These are phyloP conservation scores for Prinia subflava DNA, from an alignment of 2,113 vertebrate genomes.

Conservation along the genomic window DNA sequence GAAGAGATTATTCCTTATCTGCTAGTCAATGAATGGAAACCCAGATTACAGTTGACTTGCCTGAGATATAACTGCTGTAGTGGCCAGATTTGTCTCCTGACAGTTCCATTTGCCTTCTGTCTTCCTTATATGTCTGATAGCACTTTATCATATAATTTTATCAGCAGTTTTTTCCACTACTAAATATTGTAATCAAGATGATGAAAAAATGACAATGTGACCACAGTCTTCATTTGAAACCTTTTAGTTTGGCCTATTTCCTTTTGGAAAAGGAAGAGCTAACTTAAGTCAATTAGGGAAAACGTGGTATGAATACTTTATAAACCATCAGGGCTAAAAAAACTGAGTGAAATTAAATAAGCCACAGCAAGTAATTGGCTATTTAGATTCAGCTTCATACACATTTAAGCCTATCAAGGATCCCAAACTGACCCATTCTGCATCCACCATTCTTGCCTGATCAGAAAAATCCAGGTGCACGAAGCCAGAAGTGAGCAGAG, in stretches of 20 bases:
- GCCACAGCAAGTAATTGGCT: background rate
- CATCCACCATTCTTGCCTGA: background rate
- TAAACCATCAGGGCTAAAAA: background rate
- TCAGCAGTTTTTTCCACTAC: background rate
- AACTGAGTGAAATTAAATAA: background rate
- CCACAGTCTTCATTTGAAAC: background rate
- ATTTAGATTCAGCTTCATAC: conserved; percentile 2
- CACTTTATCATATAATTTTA: background rate
- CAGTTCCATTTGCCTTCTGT: background rate
- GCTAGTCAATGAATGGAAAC: background rate
- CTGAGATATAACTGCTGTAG: background rate
- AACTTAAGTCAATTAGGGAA: background rate
- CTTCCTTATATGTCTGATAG: background rate
- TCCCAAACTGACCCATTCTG: background rate
- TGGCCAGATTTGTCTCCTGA: background rate
- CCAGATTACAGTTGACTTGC: background rate
- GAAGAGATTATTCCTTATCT: background rate
- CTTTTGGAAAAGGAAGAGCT: background rate
- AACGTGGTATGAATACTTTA: background rate
- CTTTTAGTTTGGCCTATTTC: background rate
- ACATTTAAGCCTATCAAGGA: background rate
- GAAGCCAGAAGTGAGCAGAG: background rate
- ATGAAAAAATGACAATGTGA: background rate
- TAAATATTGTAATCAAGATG: background rate
- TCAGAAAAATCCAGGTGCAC: background rate